phyloP scores from a whole-genome alignment of 2,113 vertebrate genomes.

The Furnarius figulus region DNA sequence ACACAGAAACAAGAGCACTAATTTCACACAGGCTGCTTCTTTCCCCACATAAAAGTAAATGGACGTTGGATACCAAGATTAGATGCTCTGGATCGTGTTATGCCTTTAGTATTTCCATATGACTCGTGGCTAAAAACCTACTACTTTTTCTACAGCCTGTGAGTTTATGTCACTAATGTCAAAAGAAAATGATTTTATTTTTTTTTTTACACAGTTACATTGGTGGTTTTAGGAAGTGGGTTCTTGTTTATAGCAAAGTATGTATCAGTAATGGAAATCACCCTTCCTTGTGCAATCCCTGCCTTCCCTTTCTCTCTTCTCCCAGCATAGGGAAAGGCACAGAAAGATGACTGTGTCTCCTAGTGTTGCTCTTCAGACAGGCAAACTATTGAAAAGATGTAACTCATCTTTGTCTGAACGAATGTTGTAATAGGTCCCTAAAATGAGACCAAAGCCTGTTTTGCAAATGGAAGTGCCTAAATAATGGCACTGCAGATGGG shows the following conservation, averaged over 20 bases:
- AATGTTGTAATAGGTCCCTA: background rate
- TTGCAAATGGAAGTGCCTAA: background rate
- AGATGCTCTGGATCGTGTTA: background rate
- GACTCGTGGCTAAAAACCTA: background rate
- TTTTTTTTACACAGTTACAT: background rate
- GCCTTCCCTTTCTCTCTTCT: background rate
- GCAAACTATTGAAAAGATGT: background rate
- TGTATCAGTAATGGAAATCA: background rate
- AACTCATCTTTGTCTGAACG: background rate
- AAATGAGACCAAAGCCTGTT: background rate
- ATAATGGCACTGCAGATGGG: background rate
- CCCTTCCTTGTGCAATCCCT: background rate
- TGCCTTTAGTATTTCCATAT: background rate
- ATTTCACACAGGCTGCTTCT: background rate
- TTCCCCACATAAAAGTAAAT: slow-evolving; percentile 15
- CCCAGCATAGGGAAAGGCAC: background rate
- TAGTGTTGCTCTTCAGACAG: background rate
- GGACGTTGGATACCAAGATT: background rate
- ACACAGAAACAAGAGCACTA: background rate
- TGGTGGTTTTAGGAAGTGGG: background rate
- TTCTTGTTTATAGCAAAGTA: background rate
- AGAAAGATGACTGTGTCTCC: background rate
- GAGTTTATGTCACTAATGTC: background rate
- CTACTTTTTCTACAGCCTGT: background rate
- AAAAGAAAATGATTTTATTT: background rate